Evolutionary conservation across 2,113 vertebrate species (phyloP).

Genomic region (Trematomus loennbergii): DNA sequence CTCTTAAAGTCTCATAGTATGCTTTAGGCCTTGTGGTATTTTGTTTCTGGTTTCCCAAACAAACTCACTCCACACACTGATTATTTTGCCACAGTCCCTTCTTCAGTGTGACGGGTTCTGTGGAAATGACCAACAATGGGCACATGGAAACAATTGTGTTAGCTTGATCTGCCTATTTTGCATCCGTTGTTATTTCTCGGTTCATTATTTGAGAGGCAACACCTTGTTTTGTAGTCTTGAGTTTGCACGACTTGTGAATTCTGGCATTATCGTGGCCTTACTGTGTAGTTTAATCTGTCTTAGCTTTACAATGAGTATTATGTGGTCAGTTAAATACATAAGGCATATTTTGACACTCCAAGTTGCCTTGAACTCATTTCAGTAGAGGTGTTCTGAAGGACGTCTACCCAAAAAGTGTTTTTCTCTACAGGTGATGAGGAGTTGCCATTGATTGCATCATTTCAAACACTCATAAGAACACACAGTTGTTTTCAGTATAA

Average conservation of each 20-base stretch:
- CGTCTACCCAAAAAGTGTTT: conserved; percentile 14
- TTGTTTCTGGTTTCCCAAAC: neutral
- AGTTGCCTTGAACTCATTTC: conserved; percentile 14
- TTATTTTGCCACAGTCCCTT: neutral
- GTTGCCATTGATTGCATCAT: conserved; percentile 63
- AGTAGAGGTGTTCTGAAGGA: conserved; percentile 31
- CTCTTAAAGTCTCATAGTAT: neutral
- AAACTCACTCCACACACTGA: neutral
- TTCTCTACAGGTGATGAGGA: conserved; percentile 46
- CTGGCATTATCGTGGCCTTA: neutral
- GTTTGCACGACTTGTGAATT: neutral
- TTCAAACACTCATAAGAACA: conserved; percentile 23
- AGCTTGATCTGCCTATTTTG: neutral
- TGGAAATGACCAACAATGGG: neutral
- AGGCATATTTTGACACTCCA: neutral
- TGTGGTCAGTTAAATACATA: neutral
- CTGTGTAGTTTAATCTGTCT: neutral
- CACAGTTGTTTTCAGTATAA: conserved; percentile 32
- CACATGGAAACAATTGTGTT: neutral
- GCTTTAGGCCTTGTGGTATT: neutral
- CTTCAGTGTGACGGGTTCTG: neutral
- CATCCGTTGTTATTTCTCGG: neutral
- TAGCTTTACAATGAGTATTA: neutral
- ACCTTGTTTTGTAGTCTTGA: neutral
- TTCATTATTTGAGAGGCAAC: neutral